Conservation (phyloP, 1,140 invertebrate genomes). For the Plutomurus gul region DNA sequence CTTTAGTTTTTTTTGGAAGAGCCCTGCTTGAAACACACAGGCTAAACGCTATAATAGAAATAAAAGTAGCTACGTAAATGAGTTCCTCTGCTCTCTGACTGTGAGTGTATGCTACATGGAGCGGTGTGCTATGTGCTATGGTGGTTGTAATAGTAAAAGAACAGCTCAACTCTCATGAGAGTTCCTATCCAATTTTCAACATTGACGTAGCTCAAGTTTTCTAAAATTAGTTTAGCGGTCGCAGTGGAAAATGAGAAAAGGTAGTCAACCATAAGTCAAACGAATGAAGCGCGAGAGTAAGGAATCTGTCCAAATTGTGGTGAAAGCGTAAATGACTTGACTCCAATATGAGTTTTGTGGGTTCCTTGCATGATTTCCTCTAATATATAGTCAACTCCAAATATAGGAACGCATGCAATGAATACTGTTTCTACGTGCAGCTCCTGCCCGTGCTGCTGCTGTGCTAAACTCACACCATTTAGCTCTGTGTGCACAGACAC, state of each 20-base stretch:
- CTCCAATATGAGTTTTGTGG: background rate
- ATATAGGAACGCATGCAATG: background rate
- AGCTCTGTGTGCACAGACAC: no score
- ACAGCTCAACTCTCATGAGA: background rate
- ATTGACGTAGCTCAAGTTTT: background rate
- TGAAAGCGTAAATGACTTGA: background rate
- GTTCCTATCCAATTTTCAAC: background rate
- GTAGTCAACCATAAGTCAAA: background rate
- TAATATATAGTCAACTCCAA: background rate
- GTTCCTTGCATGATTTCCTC: background rate
- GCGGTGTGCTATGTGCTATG: no score
- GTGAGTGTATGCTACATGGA: no score
- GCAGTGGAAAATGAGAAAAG: background rate
- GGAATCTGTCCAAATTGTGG: conserved; percentile 10
- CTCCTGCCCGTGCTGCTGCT: no score
- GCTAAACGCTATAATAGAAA: no score
- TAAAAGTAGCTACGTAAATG: no score
- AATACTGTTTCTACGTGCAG: no score
- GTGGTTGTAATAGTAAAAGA: no score
- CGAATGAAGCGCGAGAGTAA: background rate
- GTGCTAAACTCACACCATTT: no score
- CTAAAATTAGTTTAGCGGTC: background rate
- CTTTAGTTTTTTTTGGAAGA: no score
- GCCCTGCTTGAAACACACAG: no score
- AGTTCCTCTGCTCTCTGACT: no score